A percentile compares a stretch with the other conserved stretches of the same genome.
These are phyloP conservation scores for Macropodus opercularis DNA, from an alignment of 2,797 vertebrate species.

Conservation along the genomic window DNA sequence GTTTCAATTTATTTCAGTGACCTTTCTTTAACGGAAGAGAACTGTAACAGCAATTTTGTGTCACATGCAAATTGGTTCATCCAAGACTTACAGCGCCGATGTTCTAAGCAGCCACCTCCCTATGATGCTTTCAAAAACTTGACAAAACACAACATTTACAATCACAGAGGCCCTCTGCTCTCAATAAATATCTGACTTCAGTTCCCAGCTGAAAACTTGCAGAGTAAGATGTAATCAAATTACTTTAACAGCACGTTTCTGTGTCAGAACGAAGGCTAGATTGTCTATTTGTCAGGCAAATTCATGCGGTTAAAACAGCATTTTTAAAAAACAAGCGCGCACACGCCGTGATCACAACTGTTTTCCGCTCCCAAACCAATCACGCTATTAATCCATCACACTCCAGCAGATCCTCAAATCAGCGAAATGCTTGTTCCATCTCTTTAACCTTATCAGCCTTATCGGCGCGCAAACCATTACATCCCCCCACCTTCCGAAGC, in stretches of 20 bases:
- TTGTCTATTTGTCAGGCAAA: background rate
- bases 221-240: background rate
- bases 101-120: no score
- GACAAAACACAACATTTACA: no score
- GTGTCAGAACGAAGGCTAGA: background rate
- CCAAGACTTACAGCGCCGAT: no score
- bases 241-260: background rate
- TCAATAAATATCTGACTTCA: no score
- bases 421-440: background rate
- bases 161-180: background rate
- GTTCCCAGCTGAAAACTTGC: background rate
- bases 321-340: background rate
- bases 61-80: no score
- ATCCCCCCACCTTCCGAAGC: conserved; percentile 21
- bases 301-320: background rate
- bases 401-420: conserved; percentile 3
- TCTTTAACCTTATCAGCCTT: conserved; percentile 30
- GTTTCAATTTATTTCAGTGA: no score
- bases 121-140: no score
- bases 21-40: no score
- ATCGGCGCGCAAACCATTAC: conserved; percentile 31
- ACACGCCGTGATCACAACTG: background rate
- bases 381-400: conserved; percentile 4
- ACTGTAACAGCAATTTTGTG: no score
- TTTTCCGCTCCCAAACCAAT: conserved; percentile 18